phyloP scores from a whole-genome alignment of 2,888 invertebrate genomes.

The Clistopyga incitator region DNA sequence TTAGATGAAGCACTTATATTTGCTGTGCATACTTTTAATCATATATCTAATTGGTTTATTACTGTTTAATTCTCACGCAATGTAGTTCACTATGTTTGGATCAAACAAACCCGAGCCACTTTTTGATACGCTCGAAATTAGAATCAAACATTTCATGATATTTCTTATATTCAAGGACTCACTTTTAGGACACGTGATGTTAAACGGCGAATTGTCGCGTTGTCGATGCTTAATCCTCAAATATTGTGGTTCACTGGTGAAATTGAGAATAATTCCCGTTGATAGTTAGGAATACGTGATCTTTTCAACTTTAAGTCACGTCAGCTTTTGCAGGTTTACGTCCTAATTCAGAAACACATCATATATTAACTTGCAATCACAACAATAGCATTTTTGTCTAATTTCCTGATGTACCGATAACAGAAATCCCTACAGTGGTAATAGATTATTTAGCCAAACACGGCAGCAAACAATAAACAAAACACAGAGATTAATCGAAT shows the following conservation, averaged over 20 bases:
- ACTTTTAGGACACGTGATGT: conserved; percentile 75
- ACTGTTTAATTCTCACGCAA: too few species aligned
- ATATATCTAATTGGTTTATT: too few species aligned
- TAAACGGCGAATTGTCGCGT: conserved; percentile 73
- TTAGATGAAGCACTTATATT: neutral
- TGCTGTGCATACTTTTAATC: too few species aligned
- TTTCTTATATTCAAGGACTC: conserved; percentile 61
- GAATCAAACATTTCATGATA: too few species aligned
- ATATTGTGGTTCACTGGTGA: conserved; percentile 40
- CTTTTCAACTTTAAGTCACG: neutral
- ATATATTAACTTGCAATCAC: conserved; percentile 46
- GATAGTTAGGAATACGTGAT: neutral
- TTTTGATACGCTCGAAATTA: too few species aligned
- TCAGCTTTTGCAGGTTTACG: conserved; percentile 70
- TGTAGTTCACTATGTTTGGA: too few species aligned
- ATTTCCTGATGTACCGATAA: neutral
- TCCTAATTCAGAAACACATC: conserved; percentile 70
- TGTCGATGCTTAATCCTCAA: conserved; percentile 33
- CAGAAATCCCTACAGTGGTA: neutral
- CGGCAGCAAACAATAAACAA: neutral
- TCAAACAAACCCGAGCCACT: too few species aligned
- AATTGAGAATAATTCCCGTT: neutral
- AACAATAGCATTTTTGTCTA: neutral
- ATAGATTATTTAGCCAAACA: neutral
- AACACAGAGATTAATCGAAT: neutral